phyloP scores from a whole-genome alignment of 2,888 invertebrate genomes.

The Drosophila neotestacea region DNA sequence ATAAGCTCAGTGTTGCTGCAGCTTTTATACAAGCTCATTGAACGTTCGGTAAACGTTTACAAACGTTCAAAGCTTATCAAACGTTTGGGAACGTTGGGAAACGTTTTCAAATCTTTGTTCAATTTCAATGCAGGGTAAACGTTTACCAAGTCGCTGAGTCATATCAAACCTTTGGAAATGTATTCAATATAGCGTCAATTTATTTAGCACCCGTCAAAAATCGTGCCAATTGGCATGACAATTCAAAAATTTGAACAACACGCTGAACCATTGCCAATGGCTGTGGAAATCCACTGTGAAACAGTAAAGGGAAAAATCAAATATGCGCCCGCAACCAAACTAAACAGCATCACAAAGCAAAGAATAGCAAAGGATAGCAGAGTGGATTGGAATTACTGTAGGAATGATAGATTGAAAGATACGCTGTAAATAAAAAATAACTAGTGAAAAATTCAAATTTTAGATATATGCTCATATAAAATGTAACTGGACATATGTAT shows the following conservation, averaged over 20 bases:
- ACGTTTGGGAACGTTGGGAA: conserved; percentile 15
- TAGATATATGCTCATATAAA: too few species aligned
- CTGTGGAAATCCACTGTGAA: conserved; percentile 38
- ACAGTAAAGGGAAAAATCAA: conserved; percentile 58
- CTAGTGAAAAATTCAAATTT: too few species aligned
- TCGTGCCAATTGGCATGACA: conserved; percentile 49
- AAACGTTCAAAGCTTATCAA: conserved; percentile 22
- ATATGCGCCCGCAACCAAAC: conserved; percentile 59
- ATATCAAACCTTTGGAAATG: conserved; percentile 18
- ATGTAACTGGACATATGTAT: too few species aligned
- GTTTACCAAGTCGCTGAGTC: conserved; percentile 37
- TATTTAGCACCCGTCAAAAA: conserved; percentile 35
- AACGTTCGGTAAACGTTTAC: conserved; percentile 38
- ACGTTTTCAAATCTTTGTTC: conserved; percentile 20
- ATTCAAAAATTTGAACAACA: conserved; percentile 32
- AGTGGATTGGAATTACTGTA: conserved; percentile 9
- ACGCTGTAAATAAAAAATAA: background rate
- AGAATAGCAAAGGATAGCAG: conserved; percentile 43
- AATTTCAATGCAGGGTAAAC: conserved; percentile 22
- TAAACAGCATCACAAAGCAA: conserved; percentile 46
- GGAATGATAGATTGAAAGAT: background rate
- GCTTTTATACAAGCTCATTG: conserved; percentile 41
- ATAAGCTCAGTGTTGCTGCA: conserved; percentile 3
- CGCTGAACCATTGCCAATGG: conserved; percentile 19
- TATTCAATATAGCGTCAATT: conserved; percentile 40